A percentile compares a stretch with the other conserved stretches of the same genome.
These are phyloP conservation scores for Dryobota labecula DNA, from an alignment of 2,888 invertebrate species.

Conservation along the genomic window DNA sequence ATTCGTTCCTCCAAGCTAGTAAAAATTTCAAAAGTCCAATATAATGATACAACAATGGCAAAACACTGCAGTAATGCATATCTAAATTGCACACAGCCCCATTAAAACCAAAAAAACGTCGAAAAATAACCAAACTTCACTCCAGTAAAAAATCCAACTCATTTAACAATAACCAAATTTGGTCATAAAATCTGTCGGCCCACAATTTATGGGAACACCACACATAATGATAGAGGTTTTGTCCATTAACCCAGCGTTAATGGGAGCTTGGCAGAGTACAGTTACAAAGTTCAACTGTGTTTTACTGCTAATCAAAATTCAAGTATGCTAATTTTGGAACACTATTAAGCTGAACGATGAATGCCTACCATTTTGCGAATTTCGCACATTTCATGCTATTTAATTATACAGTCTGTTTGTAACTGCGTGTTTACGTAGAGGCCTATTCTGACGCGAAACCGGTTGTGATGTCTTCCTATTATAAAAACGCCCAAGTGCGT, in stretches of 20 bases:
- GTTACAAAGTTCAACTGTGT: slow-evolving; percentile 78
- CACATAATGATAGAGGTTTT: slow-evolving; percentile 81
- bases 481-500: too few species aligned
- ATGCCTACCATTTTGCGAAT: slow-evolving; percentile 64
- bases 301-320: slow-evolving; percentile 88
- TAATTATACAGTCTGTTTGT: slow-evolving; percentile 69
- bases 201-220: slow-evolving; percentile 76
- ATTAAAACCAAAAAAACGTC: slow-evolving; percentile 30
- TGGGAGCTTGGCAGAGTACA: slow-evolving; percentile 73
- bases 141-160: slow-evolving; percentile 57
- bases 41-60: background rate
- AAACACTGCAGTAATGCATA: background rate
- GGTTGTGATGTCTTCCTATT: slow-evolving; percentile 30
- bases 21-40: background rate
- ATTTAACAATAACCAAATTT: slow-evolving; percentile 75
- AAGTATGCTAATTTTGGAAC: slow-evolving; percentile 86
- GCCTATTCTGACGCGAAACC: slow-evolving; percentile 25
- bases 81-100: background rate
- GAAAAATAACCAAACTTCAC: slow-evolving; percentile 37
- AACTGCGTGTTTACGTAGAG: slow-evolving; percentile 47
- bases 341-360: slow-evolving; percentile 75
- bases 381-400: slow-evolving; percentile 66
- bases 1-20: background rate
- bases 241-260: slow-evolving; percentile 82
- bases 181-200: slow-evolving; percentile 72